Conservation (phyloP, 1,140 invertebrate genomes). For the Drosophila ambigua region DNA sequence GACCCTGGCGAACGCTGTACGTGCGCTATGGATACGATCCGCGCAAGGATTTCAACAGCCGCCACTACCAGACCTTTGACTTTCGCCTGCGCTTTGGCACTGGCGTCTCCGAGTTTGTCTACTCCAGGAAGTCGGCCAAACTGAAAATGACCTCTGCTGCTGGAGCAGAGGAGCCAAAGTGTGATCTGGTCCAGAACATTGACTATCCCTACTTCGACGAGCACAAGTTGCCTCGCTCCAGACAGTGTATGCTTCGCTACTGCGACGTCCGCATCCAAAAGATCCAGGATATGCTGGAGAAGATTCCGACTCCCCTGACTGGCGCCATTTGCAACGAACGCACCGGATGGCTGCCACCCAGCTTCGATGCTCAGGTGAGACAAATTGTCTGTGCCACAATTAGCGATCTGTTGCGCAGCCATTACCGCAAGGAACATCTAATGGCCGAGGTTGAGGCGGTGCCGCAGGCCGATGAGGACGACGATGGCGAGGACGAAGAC, state of each 20-base stretch:
- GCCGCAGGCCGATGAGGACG: conserved; percentile 44
- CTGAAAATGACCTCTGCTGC: conserved; percentile 24
- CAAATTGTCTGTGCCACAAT: conserved; percentile 88
- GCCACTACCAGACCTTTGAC: conserved; percentile 93
- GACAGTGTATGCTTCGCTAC: conserved; percentile 85
- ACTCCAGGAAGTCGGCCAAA: conserved; percentile 60
- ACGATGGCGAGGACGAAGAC: conserved; percentile 64
- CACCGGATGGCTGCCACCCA: conserved; percentile 90
- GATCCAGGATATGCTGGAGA: conserved; percentile 91
- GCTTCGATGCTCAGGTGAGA: conserved; percentile 88
- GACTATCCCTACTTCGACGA: conserved; percentile 82
- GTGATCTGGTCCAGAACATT: conserved; percentile 67
- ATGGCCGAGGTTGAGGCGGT: conserved; percentile 70
- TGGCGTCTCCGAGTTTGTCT: conserved; percentile 77
- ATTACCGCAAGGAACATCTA: conserved; percentile 77
- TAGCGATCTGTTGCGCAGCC: conserved; percentile 85
- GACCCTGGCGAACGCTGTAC: conserved; percentile 95
- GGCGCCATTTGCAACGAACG: conserved; percentile 88
- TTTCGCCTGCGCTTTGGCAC: conserved; percentile 88
- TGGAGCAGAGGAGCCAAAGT: conserved; percentile 18
- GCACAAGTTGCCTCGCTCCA: conserved; percentile 66
- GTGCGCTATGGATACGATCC: conserved; percentile 94
- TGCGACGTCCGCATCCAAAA: conserved; percentile 93
- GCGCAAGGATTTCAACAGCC: conserved; percentile 89
- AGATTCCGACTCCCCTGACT: conserved; percentile 87